Conservation (phyloP, 2,113 vertebrate species). For the Hucho hucho region DNA sequence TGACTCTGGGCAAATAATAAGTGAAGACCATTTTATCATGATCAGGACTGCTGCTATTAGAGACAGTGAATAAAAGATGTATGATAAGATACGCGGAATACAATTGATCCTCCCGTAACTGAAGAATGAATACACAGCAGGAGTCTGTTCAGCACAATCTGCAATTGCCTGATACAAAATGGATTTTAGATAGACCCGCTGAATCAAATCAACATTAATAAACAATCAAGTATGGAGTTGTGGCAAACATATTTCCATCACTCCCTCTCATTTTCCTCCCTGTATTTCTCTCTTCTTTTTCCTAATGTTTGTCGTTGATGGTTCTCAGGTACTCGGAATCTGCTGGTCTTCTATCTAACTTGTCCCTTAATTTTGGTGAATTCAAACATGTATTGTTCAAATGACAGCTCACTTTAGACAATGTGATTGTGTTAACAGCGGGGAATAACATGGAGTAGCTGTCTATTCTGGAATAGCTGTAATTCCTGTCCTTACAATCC, state of each 20-base stretch:
- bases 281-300: too few species aligned
- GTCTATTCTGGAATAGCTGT: too few species aligned
- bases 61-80: constrained; percentile 54
- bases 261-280: not conserved
- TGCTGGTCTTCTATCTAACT: not conserved
- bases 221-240: constrained; percentile 32
- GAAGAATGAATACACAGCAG: constrained; percentile 33
- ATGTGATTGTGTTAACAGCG: too few species aligned
- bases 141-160: constrained; percentile 35
- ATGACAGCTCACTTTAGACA: too few species aligned
- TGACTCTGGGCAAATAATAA: constrained; percentile 50
- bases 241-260: not conserved
- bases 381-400: too few species aligned
- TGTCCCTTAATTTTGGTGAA: not conserved
- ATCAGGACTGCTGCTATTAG: constrained; percentile 29
- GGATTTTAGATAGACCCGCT: constrained; percentile 42
- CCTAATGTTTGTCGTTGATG: not conserved
- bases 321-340: not conserved
- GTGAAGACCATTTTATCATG: constrained; percentile 38
- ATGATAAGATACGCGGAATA: constrained; percentile 27
- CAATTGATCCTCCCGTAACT: constrained; percentile 29
- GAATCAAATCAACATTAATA: constrained; percentile 38
- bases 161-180: constrained; percentile 21
- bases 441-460: too few species aligned
- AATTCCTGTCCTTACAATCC: not conserved